Conservation (phyloP, 2,888 invertebrate genomes). For the Polydrusus pterygomalis region DNA sequence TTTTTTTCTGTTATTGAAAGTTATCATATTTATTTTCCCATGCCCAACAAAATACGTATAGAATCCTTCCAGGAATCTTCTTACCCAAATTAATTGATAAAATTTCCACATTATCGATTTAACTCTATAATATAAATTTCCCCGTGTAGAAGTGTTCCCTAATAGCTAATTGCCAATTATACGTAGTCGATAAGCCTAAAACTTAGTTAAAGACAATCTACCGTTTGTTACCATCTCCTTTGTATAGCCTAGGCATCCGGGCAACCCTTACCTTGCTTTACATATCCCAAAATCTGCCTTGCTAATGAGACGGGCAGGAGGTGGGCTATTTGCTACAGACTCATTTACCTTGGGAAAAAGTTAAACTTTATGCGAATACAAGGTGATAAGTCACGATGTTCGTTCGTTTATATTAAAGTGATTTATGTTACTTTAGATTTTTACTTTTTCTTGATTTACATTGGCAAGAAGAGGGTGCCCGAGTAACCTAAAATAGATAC, state of each 20-base stretch:
- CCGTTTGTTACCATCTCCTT: conserved; percentile 22
- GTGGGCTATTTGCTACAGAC: conserved; percentile 24
- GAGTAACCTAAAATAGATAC: too few relatives aligned
- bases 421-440: conserved; percentile 16
- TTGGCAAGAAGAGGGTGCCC: neutral
- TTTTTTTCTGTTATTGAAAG: too few relatives aligned
- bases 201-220: conserved; percentile 28
- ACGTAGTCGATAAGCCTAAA: conserved; percentile 28
- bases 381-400: conserved; percentile 20
- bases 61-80: too few relatives aligned
- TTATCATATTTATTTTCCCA: too few relatives aligned
- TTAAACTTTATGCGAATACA: conserved; percentile 20
- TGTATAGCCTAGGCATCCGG: conserved; percentile 6
- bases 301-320: conserved; percentile 28
- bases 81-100: neutral
- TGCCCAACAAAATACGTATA: too few relatives aligned
- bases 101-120: neutral
- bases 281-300: conserved; percentile 32
- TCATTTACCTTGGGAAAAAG: conserved; percentile 16
- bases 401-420: conserved; percentile 5
- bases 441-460: neutral
- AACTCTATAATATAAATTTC: neutral
- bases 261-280: conserved; percentile 23
- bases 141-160: neutral
- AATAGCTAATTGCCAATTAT: conserved; percentile 20